Evolutionary conservation across 2,113 vertebrate species (phyloP), one percentile per base, ranked within the genome.

Genomic region (Myotis davidii): DNA sequence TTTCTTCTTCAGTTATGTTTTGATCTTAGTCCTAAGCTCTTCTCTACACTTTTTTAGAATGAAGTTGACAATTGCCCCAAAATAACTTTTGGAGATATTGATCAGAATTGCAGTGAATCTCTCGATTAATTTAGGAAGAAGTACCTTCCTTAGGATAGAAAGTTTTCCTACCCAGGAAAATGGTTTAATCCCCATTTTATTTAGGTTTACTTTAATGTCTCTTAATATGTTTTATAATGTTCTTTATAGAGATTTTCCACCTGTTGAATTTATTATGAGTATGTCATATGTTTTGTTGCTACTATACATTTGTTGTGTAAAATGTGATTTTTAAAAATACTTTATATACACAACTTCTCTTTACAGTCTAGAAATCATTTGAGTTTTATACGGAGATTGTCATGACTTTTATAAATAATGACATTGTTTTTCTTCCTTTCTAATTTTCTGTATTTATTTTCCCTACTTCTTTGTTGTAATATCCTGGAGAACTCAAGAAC

Each of bases 371-470:
- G 93, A 69, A 89, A 56, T 93, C 61, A 73, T 54, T 67, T 72
- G 59, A 93, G 6, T 91, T 85, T 88, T 78, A 73, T 64, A 72
- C 16, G 61, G 73, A 93, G 27, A 82, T 11, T 8, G 56, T 88
- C 34, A 32, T 56, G 64, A 76, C 42, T 64, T 87, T n/a, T 76
- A 74, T 32, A 87, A 94, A 78, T 86, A 89, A 86, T 84, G 39
- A 13, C n/a, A 67, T 65, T 96, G 9, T 82, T 95, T 89, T 81
- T 82, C 32, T 74, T 91, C 39, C 64, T 89, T 85, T 89, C 61
- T 64, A 29, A 84, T 83, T 69, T 82, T 85, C 45, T 74, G 25
- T 12, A 52, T 50, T n/a, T 54, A 5, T 45, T 65, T n/a, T 45
- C 27, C 25, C 16, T 18, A 72, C 65, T 95, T 91, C 32, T 74